A percentile compares a stretch with the other conserved stretches of the same genome.
Conservation (phyloP, 2,888 invertebrate species). For the Poecilus cupreus region DNA sequence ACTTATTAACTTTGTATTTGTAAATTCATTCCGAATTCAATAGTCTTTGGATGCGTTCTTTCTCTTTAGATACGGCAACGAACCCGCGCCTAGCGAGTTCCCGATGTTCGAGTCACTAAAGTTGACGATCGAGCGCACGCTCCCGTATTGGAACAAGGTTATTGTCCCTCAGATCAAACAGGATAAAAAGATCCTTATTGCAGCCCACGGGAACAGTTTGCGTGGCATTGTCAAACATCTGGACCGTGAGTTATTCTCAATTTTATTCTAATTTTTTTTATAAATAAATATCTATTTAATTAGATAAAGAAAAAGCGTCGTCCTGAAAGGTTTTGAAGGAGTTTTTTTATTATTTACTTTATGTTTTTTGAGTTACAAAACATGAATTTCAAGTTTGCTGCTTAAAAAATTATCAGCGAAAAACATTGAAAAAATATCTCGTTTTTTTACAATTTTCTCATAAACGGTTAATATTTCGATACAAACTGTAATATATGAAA, state of each 20-base stretch:
- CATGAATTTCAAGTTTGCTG: too few species aligned
- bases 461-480: too few species aligned
- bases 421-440: too few species aligned
- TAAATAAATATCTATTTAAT: too few species aligned
- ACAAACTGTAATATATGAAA: too few species aligned
- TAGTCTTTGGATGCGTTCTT: too few species aligned
- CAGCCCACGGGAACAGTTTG: constrained; percentile 92
- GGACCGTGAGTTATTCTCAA: constrained; percentile 74
- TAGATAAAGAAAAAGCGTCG: too few species aligned
- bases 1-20: too few species aligned
- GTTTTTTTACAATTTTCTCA: too few species aligned
- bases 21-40: too few species aligned
- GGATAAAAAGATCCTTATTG: constrained; percentile 87
- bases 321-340: constrained; percentile 62
- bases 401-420: too few species aligned
- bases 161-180: constrained; percentile 91
- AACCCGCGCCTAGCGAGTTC: constrained; percentile 85
- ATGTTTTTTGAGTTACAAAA: constrained; percentile 37
- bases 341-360: not conserved
- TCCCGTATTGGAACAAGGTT: constrained; percentile 92
- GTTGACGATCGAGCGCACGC: constrained; percentile 87
- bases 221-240: constrained; percentile 92
- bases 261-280: too few species aligned
- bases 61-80: constrained; percentile 74
- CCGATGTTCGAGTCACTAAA: constrained; percentile 91